Conservation (phyloP, 2,797 vertebrate genomes). For the Gymnothorax reevesii region DNA sequence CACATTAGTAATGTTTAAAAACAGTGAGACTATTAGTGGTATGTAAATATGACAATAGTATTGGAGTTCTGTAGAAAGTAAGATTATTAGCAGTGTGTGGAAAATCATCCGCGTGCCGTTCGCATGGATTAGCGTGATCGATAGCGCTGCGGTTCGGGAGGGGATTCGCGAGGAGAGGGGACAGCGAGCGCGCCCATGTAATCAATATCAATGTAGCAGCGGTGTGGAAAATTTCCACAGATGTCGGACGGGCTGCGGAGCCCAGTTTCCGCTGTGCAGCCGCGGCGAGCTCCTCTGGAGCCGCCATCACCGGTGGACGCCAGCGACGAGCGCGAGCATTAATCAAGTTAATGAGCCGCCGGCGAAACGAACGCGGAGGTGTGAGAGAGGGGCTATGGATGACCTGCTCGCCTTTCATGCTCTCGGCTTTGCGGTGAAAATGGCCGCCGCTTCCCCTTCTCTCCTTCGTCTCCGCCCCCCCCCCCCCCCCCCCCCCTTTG, state of each 20-base stretch:
- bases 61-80: neutral
- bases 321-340: neutral
- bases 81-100: conserved; percentile 62
- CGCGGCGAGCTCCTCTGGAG: neutral
- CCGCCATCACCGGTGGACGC: neutral
- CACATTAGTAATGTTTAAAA: too few species aligned
- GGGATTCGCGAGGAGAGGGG: conserved; percentile 34
- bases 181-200: conserved; percentile 48
- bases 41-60: neutral
- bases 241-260: neutral
- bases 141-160: conserved; percentile 28
- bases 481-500: neutral
- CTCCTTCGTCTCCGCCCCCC: conserved; percentile 37
- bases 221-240: conserved; percentile 69
- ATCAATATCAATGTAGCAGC: conserved; percentile 72
- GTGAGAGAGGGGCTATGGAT: neutral
- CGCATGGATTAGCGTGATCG: conserved; percentile 63
- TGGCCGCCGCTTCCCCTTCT: neutral
- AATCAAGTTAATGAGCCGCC: neutral
- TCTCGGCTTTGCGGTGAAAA: neutral
- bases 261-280: too few species aligned
- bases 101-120: conserved; percentile 66
- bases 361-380: neutral
- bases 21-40: neutral
- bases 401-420: neutral